phyloP scores from a whole-genome alignment of 92 coral and sea anemone genomes.

The Zoanthus gigantus region DNA sequence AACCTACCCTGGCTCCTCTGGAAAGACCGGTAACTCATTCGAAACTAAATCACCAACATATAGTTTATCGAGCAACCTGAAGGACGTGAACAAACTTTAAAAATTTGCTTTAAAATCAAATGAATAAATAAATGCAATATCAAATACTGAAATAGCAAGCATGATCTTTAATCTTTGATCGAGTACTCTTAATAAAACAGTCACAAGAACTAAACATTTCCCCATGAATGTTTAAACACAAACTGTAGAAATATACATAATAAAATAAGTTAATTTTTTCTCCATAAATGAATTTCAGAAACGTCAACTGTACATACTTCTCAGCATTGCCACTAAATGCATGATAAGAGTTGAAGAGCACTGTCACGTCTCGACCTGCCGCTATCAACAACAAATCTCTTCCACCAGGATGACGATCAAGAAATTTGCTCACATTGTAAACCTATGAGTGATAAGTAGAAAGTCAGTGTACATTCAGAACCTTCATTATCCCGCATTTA shows the following conservation, averaged over 20 bases:
- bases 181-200: neutral
- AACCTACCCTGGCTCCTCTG: constrained; percentile 76
- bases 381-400: constrained; percentile 80
- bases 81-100: neutral
- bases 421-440: constrained; percentile 83
- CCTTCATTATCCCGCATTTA: neutral
- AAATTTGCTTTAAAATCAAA: no score
- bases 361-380: constrained; percentile 87
- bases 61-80: constrained; percentile 77
- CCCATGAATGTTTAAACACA: neutral
- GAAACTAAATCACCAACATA: constrained; percentile 80
- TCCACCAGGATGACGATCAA: constrained; percentile 93
- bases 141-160: no score
- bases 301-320: constrained; percentile 56
- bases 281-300: neutral
- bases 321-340: constrained; percentile 71
- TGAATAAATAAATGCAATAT: no score
- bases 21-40: constrained; percentile 77
- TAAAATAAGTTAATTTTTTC: neutral
- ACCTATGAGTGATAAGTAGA: constrained; percentile 55
- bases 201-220: neutral
- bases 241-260: neutral
- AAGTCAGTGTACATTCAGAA: neutral
- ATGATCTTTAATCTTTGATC: no score
- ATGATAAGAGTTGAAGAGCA: constrained; percentile 81